phyloP scores from a whole-genome alignment of 2,888 invertebrate genomes.

The Scaptomyza cyrtandrae region DNA sequence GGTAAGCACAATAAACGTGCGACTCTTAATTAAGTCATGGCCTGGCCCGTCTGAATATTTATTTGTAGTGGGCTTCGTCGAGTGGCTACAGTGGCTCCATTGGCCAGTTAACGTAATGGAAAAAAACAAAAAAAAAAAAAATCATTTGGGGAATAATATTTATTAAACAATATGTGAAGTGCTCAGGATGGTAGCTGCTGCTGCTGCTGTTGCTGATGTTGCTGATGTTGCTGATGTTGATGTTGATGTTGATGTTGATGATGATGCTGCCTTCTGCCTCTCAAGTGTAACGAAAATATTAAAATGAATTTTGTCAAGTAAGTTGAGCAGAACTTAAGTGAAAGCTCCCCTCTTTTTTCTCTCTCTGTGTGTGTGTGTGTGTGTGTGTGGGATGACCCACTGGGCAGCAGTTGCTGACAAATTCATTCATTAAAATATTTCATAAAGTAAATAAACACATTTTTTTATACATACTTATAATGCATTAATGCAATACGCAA shows the following conservation, averaged over 20 bases:
- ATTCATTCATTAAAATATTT: neutral
- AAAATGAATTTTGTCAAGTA: conserved; percentile 72
- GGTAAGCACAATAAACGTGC: conserved; percentile 80
- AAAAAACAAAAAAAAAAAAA: neutral
- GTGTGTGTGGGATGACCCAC: too few species aligned
- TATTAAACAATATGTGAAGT: conserved; percentile 67
- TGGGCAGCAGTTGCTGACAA: too few species aligned
- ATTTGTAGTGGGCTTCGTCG: conserved; percentile 60
- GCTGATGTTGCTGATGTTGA: conserved; percentile 21
- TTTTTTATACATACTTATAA: neutral
- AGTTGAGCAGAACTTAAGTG: conserved; percentile 9
- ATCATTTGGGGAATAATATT: conserved; percentile 64
- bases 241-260: conserved; percentile 19
- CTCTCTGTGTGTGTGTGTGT: too few species aligned
- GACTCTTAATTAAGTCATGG: conserved; percentile 79
- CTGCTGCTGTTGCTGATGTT: conserved; percentile 26
- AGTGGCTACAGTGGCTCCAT: conserved; percentile 70
- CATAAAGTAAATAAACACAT: neutral
- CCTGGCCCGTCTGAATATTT: conserved; percentile 43
- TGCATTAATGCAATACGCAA: too few species aligned
- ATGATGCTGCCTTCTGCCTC: conserved; percentile 24
- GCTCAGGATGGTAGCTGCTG: conserved; percentile 64
- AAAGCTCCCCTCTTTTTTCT: conserved; percentile 12
- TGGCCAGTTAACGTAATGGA: conserved; percentile 29
- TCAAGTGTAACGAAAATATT: conserved; percentile 77